These are phyloP conservation scores for Gasterosteus aculeatus DNA, from an alignment of 2,113 vertebrate genomes.

Conservation along the genomic window DNA sequence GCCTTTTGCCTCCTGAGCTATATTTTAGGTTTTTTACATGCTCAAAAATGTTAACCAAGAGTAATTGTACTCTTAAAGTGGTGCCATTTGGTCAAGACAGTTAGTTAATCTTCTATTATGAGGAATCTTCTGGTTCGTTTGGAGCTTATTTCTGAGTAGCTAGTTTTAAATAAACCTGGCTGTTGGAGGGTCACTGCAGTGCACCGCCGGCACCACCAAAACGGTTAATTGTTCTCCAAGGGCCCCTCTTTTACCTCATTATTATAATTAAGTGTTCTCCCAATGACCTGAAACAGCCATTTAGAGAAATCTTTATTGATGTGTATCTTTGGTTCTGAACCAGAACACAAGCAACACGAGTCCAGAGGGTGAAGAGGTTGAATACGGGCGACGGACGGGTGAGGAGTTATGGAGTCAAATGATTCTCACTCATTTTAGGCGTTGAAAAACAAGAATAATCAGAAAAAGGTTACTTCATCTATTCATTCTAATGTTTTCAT, in stretches of 20 bases:
- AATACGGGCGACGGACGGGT: not conserved
- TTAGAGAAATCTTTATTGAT: conserved; percentile 64
- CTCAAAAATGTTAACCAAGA: not conserved
- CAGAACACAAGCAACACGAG: conserved; percentile 44
- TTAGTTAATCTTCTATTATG: not conserved
- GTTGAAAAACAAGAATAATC: not conserved
- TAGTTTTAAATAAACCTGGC: conserved; percentile 21
- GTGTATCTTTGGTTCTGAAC: conserved; percentile 50
- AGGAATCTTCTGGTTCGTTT: not conserved
- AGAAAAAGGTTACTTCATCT: not conserved
- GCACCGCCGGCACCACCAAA: not conserved
- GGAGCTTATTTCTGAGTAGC: not conserved
- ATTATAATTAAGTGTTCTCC: conserved; percentile 58
- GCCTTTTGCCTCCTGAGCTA: not conserved
- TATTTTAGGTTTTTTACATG: not conserved
- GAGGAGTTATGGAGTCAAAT: not conserved
- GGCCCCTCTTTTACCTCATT: conserved; percentile 66
- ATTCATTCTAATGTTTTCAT: not conserved
- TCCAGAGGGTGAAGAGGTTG: conserved; percentile 47
- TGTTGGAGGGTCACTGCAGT: conserved; percentile 18
- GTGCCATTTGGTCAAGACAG: not conserved
- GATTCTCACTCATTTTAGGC: not conserved
- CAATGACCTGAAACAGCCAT: conserved; percentile 63
- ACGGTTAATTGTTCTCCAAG: conserved; percentile 63
- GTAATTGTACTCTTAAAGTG: not conserved